Evolutionary conservation across 2,888 invertebrate species (phyloP), one percentile per base, ranked within the genome.

Genomic region (Eilema sororculum): DNA sequence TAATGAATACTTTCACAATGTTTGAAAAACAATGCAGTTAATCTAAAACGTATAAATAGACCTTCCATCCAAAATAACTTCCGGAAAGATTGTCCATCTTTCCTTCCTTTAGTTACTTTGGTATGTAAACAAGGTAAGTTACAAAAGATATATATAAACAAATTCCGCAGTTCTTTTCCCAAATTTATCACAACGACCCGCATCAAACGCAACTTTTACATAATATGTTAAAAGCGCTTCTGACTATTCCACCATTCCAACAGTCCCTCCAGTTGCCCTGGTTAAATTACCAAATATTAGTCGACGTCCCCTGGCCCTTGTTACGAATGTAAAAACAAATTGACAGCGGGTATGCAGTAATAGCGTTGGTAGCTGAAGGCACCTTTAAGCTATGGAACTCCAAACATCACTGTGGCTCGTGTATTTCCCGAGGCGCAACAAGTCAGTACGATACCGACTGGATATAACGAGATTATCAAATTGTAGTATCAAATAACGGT

Each of bases 371-470:
- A 20, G 52, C 52, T 60, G n/a, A 9, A 30, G 60, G n/a, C 33
- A n/a, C n/a, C 2, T 9, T 41, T 37, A 37, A 25, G 9, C 20
- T 41, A 20, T 12, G 9, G 20, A 66, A 41, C 33, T 58, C 6
- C 0, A 63, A 71, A 60, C 68, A 73, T 10, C 60, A 20, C 56
- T 30, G 28, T 52, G 20, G 46, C 24, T 41, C 16, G 13, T 52
- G 46, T 65, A 60, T 68, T 66, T 62, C 62, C 65, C 24, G 22
- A 41, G 64, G 64, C 59, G 72, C 79, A 77, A 78, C 78, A 78
- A 74, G 79, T 79, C 63, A 37, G 10, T 25, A n/a, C 30, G 13
- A 67, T 22, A 30, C 22, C 8, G 5, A 9, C 24, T 28, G 6
- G 30, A 46, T n/a, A 59, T 58, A 58, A 66, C 20, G 62, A 66